Evolutionary conservation across 2,888 invertebrate species (phyloP).

Genomic region (Pammene fasciana): DNA sequence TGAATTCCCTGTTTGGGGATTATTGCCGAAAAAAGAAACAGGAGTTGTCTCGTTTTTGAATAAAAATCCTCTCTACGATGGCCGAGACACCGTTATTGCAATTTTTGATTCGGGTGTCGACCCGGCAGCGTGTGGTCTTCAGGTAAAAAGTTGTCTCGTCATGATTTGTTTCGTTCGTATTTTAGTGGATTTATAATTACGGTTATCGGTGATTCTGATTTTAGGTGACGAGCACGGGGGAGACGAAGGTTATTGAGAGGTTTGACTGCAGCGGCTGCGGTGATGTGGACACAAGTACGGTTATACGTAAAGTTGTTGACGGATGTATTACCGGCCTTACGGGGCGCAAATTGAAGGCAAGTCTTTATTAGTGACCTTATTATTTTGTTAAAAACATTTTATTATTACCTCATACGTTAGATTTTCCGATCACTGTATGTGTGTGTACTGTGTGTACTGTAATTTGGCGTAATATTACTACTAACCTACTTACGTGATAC

Average conservation of each 20-base stretch:
- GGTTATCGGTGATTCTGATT: slow-evolving; percentile 48
- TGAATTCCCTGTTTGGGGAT: slow-evolving; percentile 92
- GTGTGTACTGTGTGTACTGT: too few relatives aligned
- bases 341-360: slow-evolving; percentile 94
- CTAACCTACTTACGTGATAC: neutral
- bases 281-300: slow-evolving; percentile 94
- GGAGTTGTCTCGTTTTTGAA: slow-evolving; percentile 93
- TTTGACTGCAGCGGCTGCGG: slow-evolving; percentile 98
- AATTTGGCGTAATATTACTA: neutral
- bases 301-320: slow-evolving; percentile 80
- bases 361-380: slow-evolving; percentile 23
- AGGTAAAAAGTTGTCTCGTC: slow-evolving; percentile 86
- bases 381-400: neutral
- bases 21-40: slow-evolving; percentile 97
- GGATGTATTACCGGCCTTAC: slow-evolving; percentile 92
- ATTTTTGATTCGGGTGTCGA: slow-evolving; percentile 99
- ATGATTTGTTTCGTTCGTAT: slow-evolving; percentile 67
- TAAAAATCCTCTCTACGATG: slow-evolving; percentile 96
- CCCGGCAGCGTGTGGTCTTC: slow-evolving; percentile 96
- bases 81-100: slow-evolving; percentile 95
- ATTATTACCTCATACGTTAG: neutral
- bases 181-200: slow-evolving; percentile 52
- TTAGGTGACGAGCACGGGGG: slow-evolving; percentile 93
- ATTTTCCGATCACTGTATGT: neutral
- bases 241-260: slow-evolving; percentile 96